Evolutionary conservation across 1,140 invertebrate species (phyloP).

Genomic region (Bombyx mandarina): DNA sequence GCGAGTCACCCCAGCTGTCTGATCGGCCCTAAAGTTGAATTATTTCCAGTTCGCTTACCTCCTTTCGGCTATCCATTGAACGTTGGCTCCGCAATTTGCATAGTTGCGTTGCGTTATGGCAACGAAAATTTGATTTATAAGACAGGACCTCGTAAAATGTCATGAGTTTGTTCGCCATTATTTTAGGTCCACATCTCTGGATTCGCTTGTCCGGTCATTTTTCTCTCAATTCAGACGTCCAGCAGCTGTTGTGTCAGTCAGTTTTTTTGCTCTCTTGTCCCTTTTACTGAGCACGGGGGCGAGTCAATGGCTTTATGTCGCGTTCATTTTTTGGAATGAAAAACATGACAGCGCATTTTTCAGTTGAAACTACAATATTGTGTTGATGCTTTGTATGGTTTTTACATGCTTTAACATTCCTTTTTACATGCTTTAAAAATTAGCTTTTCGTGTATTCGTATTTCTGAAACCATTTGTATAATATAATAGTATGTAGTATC

Average conservation of each 20-base stretch:
- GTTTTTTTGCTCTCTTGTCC: too few species aligned
- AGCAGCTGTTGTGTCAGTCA: conserved; percentile 7
- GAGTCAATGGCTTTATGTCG: too few species aligned
- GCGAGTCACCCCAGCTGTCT: conserved; percentile 19
- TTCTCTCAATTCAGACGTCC: conserved; percentile 7
- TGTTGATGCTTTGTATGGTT: too few species aligned
- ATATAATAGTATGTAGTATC: too few species aligned
- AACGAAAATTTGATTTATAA: conserved; percentile 25
- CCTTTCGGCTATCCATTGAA: conserved; percentile 12
- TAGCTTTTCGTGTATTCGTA: too few species aligned
- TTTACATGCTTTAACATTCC: too few species aligned
- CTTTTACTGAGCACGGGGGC: too few species aligned
- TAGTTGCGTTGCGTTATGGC: conserved; percentile 23
- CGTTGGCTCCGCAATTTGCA: conserved; percentile 26
- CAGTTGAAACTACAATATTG: too few species aligned
- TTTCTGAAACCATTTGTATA: too few species aligned
- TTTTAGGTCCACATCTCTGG: conserved; percentile 15
- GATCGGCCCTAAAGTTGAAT: conserved; percentile 38
- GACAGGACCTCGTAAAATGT: conserved; percentile 8
- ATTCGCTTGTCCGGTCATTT: conserved; percentile 12
- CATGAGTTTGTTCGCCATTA: conserved; percentile 14
- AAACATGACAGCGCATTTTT: too few species aligned
- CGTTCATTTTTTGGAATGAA: too few species aligned
- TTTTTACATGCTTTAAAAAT: too few species aligned
- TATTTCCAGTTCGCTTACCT: conserved; percentile 26